A percentile compares a stretch with the other conserved stretches of the same genome.
Conservation (phyloP, 2,797 vertebrate genomes). For the Clarias pachynema region DNA sequence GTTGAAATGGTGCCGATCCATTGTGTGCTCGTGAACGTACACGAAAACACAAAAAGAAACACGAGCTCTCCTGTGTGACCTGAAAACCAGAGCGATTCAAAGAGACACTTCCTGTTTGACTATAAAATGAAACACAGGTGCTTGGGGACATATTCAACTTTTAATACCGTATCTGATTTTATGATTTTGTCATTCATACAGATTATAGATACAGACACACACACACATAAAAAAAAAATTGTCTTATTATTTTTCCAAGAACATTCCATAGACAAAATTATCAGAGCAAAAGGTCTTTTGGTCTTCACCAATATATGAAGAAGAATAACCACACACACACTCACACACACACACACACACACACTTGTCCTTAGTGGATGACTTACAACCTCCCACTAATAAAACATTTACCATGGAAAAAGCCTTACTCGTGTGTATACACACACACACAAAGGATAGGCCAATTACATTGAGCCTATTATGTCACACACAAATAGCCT, state of each 20-base stretch:
- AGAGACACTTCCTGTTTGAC: conserved; percentile 9
- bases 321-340: not conserved
- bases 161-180: not conserved
- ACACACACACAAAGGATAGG: conserved; percentile 22
- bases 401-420: conserved; percentile 62
- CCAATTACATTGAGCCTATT: conserved; percentile 38
- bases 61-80: conserved; percentile 6
- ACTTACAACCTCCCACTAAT: conserved; percentile 47
- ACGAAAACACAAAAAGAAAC: conserved; percentile 5
- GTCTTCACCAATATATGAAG: not conserved
- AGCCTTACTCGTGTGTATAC: not conserved
- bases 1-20: conserved; percentile 6
- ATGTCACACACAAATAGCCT: conserved; percentile 48
- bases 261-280: no score
- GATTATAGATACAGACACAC: not conserved
- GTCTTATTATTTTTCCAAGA: not conserved
- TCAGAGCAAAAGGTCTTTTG: conserved; percentile 7
- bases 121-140: not conserved
- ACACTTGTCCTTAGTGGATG: conserved; percentile 16
- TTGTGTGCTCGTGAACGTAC: not conserved
- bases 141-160: not conserved
- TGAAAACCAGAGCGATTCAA: not conserved
- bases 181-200: not conserved
- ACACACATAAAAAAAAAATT: not conserved
- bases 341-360: conserved; percentile 6